Evolutionary conservation across 2,888 invertebrate species (phyloP), one percentile per base, ranked within the genome.

Genomic region (Drosophila fulvimacula): DNA sequence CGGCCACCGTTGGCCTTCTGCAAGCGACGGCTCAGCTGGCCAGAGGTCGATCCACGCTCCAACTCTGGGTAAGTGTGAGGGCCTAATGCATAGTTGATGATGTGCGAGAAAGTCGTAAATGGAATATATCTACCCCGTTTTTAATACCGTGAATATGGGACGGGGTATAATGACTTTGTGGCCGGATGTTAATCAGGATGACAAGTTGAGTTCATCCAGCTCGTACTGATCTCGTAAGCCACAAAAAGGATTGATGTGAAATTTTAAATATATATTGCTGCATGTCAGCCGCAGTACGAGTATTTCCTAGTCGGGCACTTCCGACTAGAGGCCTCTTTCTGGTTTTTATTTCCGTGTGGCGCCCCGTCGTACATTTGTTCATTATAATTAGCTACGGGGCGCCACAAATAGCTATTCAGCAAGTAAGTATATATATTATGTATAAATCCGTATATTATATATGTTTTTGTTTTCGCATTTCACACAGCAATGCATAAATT

Each of bases 41-140:
- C 96, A 10, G 97, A 97, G 92, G 95, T 97, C 67, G 96, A 97
- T 92, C 96, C 95, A 87, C 95, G 96, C 74, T 96, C 96, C 51
- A 95, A 96, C 79, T 96, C 96, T 9, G 96, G 97, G 97, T 96
- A 93, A 95, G 95, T 93, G 39, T 32, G 44, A 34, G 36, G 13
- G 11, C 60, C 64, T 60, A 65, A 82, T 88, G 79, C 76, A 82
- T 73, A 84, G 48, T 66, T 87, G 81, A 82, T 82, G 72, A 80
- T 68, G 65, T 82, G 81, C 73, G 48, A 59, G 63, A 59, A 52
- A 44, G 19, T 44, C 51, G 44, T 59, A 79, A 87, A 84, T 82
- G 72, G 75, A 69, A 70, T 77, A 17, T 52, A 38, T 36, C n/a
- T 30, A 1, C 21, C 11, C 2, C 6, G 15, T 5, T 21, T 34